Conservation (phyloP, 2,888 invertebrate species). For the Drosophila colorata region DNA sequence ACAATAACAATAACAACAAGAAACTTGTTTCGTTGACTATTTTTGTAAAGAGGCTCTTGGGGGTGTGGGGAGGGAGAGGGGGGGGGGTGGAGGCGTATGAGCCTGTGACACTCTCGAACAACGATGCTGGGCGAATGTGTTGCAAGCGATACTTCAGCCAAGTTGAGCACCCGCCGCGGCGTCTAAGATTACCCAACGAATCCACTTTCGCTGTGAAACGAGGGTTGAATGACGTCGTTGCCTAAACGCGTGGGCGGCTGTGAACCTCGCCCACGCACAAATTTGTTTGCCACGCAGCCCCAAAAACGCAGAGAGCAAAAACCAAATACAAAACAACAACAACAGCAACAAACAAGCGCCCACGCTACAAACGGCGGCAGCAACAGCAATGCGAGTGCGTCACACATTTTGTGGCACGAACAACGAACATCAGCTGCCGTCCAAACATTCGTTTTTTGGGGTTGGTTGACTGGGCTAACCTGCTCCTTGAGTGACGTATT, state of each 20-base stretch:
- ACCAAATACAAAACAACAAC: neutral
- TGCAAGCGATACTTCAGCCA: constrained; percentile 43
- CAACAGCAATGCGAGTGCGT: constrained; percentile 32
- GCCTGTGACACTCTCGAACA: constrained; percentile 29
- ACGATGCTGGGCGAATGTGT: constrained; percentile 10
- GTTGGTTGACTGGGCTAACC: constrained; percentile 12
- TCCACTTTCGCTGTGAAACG: constrained; percentile 44
- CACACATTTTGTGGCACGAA: constrained; percentile 25
- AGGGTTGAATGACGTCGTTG: constrained; percentile 45
- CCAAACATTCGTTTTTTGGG: constrained; percentile 1
- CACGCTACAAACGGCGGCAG: constrained; percentile 13
- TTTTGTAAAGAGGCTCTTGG: constrained; percentile 26
- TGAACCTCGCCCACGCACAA: constrained; percentile 63
- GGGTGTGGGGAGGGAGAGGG: constrained; percentile 2
- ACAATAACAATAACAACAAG: neutral
- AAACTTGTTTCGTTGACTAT: constrained; percentile 44
- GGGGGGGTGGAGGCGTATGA: neutral
- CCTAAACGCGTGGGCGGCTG: constrained; percentile 16
- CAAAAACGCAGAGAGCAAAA: neutral
- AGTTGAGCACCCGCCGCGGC: constrained; percentile 43
- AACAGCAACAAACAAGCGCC: constrained; percentile 11
- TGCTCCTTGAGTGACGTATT: constrained; percentile 7
- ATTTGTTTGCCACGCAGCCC: constrained; percentile 49
- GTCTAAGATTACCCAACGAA: constrained; percentile 47
- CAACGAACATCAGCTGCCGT: constrained; percentile 20